Percentiles rank a stretch among this genome's conserved stretches.
Evolutionary conservation across 2,797 vertebrate genomes (phyloP).

Genomic region (Acridotheres tristis): DNA sequence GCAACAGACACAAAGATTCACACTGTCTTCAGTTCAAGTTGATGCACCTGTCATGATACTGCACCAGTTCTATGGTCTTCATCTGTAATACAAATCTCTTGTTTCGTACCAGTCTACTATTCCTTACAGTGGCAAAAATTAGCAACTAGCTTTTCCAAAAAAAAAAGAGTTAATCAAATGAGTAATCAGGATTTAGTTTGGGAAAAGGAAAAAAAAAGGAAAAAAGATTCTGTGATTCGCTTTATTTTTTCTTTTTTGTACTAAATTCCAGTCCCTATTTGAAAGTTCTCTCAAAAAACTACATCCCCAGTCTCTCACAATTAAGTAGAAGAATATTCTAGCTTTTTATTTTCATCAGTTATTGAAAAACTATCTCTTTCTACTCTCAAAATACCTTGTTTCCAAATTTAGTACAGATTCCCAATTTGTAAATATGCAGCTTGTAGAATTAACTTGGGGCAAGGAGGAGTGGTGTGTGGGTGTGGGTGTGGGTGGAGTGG

Average conservation of each 20-base stretch:
- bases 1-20: background rate
- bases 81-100: background rate
- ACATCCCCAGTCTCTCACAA: background rate
- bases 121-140: background rate
- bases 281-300: background rate
- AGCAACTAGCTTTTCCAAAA: background rate
- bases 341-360: background rate
- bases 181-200: background rate
- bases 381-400: background rate
- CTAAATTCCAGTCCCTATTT: background rate
- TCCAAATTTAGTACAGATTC: background rate
- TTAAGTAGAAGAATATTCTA: background rate
- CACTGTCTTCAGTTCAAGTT: background rate
- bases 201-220: background rate
- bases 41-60: background rate
- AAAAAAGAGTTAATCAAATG: background rate
- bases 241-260: background rate
- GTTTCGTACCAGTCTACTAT: background rate
- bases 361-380: background rate
- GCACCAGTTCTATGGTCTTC: background rate
- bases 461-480: background rate
- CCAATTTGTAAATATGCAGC: background rate
- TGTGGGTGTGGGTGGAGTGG: too few species aligned
- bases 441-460: background rate
- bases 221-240: background rate